These are phyloP conservation scores for Uloborus diversus DNA, from an alignment of 1,140 invertebrate genomes.

Conservation along the genomic window DNA sequence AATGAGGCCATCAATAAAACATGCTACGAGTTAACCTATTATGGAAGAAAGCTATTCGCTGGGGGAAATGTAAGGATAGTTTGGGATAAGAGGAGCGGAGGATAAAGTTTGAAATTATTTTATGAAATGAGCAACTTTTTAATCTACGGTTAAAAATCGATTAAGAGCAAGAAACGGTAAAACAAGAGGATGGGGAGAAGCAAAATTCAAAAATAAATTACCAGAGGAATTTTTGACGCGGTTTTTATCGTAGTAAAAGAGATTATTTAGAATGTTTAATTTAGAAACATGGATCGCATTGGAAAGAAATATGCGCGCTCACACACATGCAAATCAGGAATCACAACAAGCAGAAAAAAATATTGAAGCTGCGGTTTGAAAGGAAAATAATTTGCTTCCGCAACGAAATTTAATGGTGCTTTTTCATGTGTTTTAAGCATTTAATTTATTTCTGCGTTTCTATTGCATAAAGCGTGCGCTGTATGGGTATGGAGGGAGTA, in stretches of 20 bases:
- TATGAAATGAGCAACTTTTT: constrained; percentile 25
- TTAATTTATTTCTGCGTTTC: constrained; percentile 21
- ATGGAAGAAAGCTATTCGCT: background rate
- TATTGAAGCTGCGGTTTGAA: background rate
- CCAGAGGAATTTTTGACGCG: background rate
- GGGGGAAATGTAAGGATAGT: background rate
- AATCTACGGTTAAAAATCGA: constrained; percentile 45
- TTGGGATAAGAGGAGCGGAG: background rate
- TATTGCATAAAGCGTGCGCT: too few relatives aligned
- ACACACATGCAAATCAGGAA: constrained; percentile 14
- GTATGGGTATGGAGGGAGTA: too few relatives aligned
- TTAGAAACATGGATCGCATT: constrained; percentile 11
- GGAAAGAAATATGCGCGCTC: background rate
- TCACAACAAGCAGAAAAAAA: background rate
- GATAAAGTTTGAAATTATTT: constrained; percentile 3
- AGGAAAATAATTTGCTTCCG: constrained; percentile 15
- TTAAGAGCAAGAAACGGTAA: constrained; percentile 10
- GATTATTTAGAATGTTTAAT: constrained; percentile 40
- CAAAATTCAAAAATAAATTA: constrained; percentile 40
- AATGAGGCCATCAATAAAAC: constrained; percentile 40
- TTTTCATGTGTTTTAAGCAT: constrained; percentile 13
- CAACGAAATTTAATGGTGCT: constrained; percentile 9
- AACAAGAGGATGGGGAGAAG: background rate
- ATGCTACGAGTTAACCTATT: constrained; percentile 23
- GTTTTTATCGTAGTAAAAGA: constrained; percentile 14